Evolutionary conservation across 2,888 invertebrate genomes (phyloP).

Genomic region (Ichneumoninae sp.): DNA sequence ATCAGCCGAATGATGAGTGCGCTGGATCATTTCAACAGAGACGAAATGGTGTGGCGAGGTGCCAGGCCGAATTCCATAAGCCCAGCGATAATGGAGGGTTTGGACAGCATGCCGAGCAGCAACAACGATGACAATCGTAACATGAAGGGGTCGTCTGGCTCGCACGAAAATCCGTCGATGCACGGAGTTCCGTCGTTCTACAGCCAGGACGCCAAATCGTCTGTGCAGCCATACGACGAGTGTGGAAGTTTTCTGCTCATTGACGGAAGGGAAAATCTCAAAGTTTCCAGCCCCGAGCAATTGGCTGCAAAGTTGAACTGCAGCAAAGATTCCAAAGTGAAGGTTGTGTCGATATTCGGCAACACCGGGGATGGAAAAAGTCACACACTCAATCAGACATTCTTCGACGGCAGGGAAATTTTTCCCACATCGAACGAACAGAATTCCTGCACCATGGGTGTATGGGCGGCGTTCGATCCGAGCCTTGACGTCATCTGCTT

Average conservation of each 20-base stretch:
- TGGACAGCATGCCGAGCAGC: constrained; percentile 74
- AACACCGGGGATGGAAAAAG: constrained; percentile 94
- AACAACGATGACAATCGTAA: constrained; percentile 62
- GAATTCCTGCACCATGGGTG: constrained; percentile 90
- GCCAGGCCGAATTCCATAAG: constrained; percentile 69
- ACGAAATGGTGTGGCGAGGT: constrained; percentile 52
- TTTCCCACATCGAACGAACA: constrained; percentile 89
- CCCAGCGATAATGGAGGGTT: constrained; percentile 82
- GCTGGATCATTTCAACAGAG: constrained; percentile 50
- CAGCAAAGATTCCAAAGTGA: constrained; percentile 87
- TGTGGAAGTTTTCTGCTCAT: constrained; percentile 86
- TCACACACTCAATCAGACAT: constrained; percentile 90
- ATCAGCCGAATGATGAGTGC: constrained; percentile 59
- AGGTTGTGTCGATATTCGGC: constrained; percentile 93
- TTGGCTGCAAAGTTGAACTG: constrained; percentile 86
- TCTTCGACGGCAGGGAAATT: constrained; percentile 86
- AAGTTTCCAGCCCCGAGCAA: constrained; percentile 86
- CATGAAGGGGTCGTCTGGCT: constrained; percentile 44
- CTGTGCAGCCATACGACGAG: constrained; percentile 62
- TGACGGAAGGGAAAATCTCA: constrained; percentile 87
- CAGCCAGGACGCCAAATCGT: constrained; percentile 46
- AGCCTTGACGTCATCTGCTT: constrained; percentile 88
- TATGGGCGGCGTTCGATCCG: constrained; percentile 91
- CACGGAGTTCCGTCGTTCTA: constrained; percentile 66
- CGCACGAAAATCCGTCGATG: constrained; percentile 65